Percentiles rank a stretch among this genome's conserved stretches.
phyloP scores from a whole-genome alignment of 2,888 invertebrate genomes.

The Dryadula phaetusa region DNA sequence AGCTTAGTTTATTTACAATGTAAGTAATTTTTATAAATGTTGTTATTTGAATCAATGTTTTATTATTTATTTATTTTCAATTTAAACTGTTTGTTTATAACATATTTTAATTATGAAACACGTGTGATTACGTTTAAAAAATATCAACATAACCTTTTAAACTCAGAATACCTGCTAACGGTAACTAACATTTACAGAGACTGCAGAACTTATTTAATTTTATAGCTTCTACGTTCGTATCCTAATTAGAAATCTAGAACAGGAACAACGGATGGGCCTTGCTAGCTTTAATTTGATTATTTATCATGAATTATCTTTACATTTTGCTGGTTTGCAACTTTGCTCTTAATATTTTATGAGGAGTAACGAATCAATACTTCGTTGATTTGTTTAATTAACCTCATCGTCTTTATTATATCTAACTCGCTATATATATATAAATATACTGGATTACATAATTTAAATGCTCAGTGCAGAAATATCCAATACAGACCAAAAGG shows the following conservation, averaged over 20 bases:
- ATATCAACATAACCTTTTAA: slow-evolving; percentile 23
- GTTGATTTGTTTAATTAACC: too few species aligned
- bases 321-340: slow-evolving; percentile 9
- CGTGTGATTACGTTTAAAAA: background rate
- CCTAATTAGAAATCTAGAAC: slow-evolving; percentile 50
- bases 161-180: slow-evolving; percentile 26
- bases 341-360: slow-evolving; percentile 33
- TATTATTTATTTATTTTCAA: background rate
- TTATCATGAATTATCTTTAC: slow-evolving; percentile 24
- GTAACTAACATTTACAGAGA: slow-evolving; percentile 31
- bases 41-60: background rate
- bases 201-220: slow-evolving; percentile 39
- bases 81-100: background rate
- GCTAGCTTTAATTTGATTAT: slow-evolving; percentile 37
- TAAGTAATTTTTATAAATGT: slow-evolving; percentile 2
- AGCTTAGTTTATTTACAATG: slow-evolving; percentile 1
- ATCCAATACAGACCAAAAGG: too few species aligned
- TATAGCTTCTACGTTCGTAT: slow-evolving; percentile 39
- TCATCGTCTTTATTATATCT: too few species aligned
- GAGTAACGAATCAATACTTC: slow-evolving; percentile 23
- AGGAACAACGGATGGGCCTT: slow-evolving; percentile 30
- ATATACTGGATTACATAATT: too few species aligned
- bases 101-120: background rate
- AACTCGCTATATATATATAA: too few species aligned
- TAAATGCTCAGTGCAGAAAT: too few species aligned